Percentiles rank a stretch among this genome's conserved stretches.
Conservation (phyloP, 2,888 invertebrate species). For the Agrypnus murinus region DNA sequence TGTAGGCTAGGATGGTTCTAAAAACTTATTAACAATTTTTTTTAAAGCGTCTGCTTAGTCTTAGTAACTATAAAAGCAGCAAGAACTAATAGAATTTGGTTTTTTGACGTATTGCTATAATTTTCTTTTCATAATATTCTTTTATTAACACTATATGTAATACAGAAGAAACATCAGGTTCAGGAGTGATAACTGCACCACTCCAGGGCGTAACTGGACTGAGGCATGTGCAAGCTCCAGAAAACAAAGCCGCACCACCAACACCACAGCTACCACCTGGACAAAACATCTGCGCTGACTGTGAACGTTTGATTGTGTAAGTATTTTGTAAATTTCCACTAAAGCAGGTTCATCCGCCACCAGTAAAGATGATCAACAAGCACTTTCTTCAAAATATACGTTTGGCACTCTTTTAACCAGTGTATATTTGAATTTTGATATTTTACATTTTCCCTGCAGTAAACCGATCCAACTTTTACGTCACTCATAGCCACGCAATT, state of each 20-base stretch:
- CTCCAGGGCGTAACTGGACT: conserved; percentile 76
- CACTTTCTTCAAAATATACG: conserved; percentile 23
- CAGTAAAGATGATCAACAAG: conserved; percentile 33
- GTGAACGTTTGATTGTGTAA: conserved; percentile 98
- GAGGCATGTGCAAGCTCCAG: conserved; percentile 85
- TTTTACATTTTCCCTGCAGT: conserved; percentile 61
- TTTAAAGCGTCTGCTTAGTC: too few species aligned
- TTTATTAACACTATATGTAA: conserved; percentile 19
- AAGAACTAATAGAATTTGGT: too few species aligned
- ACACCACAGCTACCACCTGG: conserved; percentile 86
- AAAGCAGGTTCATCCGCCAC: conserved; percentile 1
- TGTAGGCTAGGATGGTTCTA: too few species aligned
- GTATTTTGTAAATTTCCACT: conserved; percentile 70
- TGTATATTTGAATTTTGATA: conserved; percentile 44
- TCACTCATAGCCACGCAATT: conserved; percentile 85
- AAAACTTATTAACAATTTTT: too few species aligned
- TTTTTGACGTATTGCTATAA: too few species aligned
- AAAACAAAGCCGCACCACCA: conserved; percentile 76
- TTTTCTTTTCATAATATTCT: too few species aligned
- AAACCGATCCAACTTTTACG: conserved; percentile 78
- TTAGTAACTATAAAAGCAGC: too few species aligned
- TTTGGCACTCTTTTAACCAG: conserved; percentile 34
- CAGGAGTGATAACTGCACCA: conserved; percentile 72
- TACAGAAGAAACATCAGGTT: conserved; percentile 68
- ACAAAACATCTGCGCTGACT: conserved; percentile 97